Percentiles rank a stretch among this genome's conserved stretches.
Evolutionary conservation across 2,113 vertebrate genomes (phyloP).

Genomic region (Marcusenius ussheri): DNA sequence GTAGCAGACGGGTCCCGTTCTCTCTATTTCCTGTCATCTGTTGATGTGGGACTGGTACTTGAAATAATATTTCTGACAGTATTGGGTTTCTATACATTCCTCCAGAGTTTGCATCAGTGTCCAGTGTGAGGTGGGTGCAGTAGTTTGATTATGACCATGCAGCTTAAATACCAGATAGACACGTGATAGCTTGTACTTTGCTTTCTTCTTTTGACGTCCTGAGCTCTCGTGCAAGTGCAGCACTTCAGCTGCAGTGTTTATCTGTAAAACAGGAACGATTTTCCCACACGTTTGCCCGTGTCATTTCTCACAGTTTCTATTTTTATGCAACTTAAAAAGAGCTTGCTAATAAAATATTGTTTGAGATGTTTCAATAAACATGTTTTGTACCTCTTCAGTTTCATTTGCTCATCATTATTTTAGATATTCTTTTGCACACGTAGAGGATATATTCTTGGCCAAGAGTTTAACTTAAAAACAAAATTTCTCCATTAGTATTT

Average conservation of each 20-base stretch:
- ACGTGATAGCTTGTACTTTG: background rate
- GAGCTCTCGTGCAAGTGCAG: background rate
- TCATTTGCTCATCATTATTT: background rate
- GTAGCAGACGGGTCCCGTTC: background rate
- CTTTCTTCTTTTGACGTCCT: background rate
- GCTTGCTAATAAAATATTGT: background rate
- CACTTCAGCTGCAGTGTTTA: background rate
- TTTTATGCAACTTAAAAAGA: background rate
- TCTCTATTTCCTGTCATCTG: background rate
- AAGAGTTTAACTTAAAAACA: background rate
- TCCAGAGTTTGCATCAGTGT: background rate
- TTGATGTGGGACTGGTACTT: background rate
- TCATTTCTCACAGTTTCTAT: conserved; percentile 9
- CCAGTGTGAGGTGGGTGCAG: background rate
- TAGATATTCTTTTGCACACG: background rate
- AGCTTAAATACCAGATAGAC: background rate
- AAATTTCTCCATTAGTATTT: background rate
- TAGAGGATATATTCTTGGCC: background rate
- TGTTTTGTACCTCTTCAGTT: conserved; percentile 4
- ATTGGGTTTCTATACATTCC: background rate
- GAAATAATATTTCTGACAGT: background rate
- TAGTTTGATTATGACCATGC: background rate
- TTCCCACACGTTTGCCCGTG: background rate
- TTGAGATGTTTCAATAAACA: conserved; percentile 6
- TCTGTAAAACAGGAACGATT: background rate